Conservation (phyloP, 2,888 invertebrate genomes). For the Agrotis clavis region DNA sequence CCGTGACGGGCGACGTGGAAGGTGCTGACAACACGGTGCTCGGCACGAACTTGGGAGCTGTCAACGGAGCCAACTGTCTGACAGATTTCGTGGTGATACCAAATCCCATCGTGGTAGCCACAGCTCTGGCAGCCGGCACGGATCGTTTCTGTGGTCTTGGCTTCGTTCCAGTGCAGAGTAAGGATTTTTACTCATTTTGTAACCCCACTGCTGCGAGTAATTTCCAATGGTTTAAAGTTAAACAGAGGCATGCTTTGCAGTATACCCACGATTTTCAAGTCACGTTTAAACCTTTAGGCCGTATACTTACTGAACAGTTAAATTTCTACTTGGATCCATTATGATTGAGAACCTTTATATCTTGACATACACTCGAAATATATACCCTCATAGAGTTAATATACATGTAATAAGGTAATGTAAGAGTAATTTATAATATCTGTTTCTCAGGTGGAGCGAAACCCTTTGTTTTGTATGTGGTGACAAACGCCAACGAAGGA, state of each 20-base stretch:
- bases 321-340: no score
- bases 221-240: background rate
- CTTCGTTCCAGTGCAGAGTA: slow-evolving; percentile 92
- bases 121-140: slow-evolving; percentile 83
- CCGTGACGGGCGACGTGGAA: slow-evolving; percentile 93
- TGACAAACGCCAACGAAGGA: slow-evolving; percentile 92
- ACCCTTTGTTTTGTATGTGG: slow-evolving; percentile 94
- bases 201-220: background rate
- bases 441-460: slow-evolving; percentile 90
- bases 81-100: slow-evolving; percentile 95
- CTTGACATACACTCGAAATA: no score
- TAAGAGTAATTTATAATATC: no score
- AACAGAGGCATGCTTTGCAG: background rate
- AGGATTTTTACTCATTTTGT: slow-evolving; percentile 70
- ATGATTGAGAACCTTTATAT: no score
- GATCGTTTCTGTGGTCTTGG: slow-evolving; percentile 95
- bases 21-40: slow-evolving; percentile 92
- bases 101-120: slow-evolving; percentile 89
- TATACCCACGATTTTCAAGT: background rate
- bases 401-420: no score
- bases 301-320: no score
- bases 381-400: no score
- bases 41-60: slow-evolving; percentile 90
- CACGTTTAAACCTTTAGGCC: no score
- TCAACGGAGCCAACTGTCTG: slow-evolving; percentile 92